Evolutionary conservation across 2,113 vertebrate species (phyloP).

Genomic region (Varanus salvator): DNA sequence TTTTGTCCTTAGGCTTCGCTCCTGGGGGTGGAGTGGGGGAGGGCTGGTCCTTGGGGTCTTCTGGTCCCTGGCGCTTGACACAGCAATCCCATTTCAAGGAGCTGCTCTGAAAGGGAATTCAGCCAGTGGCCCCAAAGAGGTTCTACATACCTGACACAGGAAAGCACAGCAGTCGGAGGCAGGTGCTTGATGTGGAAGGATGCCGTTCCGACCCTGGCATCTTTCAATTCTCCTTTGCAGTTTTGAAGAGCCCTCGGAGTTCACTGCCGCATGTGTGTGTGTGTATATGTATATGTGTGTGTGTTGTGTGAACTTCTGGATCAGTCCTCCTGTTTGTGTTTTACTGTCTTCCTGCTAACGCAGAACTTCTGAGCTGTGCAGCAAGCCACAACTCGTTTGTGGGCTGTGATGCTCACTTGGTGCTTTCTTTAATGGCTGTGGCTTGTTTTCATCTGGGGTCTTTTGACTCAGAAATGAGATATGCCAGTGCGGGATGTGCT

Average conservation of each 20-base stretch:
- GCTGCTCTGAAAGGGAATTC: too few relatives aligned
- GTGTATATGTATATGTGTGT: too few relatives aligned
- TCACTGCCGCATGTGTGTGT: too few relatives aligned
- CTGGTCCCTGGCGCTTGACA: too few relatives aligned
- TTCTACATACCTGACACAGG: too few relatives aligned
- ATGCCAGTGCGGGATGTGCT: slow-evolving; percentile 42
- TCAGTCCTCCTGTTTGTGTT: slow-evolving; percentile 54
- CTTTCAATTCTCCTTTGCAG: neutral
- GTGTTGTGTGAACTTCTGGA: slow-evolving; percentile 57
- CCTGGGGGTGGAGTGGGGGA: too few relatives aligned
- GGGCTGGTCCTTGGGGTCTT: too few relatives aligned
- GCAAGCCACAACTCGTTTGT: neutral
- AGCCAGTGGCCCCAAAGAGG: too few relatives aligned
- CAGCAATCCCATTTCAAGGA: too few relatives aligned
- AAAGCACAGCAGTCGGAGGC: too few relatives aligned
- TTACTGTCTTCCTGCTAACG: slow-evolving; percentile 65
- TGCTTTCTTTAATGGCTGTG: slow-evolving; percentile 60
- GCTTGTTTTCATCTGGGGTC: slow-evolving; percentile 72
- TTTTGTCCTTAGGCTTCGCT: too few relatives aligned
- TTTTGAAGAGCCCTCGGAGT: neutral
- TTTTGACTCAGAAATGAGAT: slow-evolving; percentile 33
- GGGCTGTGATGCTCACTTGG: slow-evolving; percentile 60
- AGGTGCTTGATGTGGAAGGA: too few relatives aligned
- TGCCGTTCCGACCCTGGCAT: neutral
- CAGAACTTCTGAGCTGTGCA: slow-evolving; percentile 66